Evolutionary conservation across 1,140 invertebrate genomes (phyloP).

Genomic region (Pogonomyrmex californicus): DNA sequence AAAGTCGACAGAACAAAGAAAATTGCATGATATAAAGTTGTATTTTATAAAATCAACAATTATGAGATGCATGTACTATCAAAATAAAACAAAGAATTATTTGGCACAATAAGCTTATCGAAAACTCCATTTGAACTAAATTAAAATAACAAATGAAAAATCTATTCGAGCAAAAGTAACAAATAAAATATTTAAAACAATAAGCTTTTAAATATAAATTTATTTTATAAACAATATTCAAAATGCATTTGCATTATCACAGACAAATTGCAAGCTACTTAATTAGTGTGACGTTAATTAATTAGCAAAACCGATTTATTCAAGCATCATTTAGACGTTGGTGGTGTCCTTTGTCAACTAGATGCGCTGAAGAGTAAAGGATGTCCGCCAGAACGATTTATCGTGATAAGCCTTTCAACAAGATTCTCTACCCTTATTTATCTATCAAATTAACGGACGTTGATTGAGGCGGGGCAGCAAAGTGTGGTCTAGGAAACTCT

Average conservation of each 20-base stretch:
- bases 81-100: not conserved
- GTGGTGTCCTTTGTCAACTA: conserved; percentile 42
- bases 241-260: not conserved
- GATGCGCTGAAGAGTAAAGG: conserved; percentile 42
- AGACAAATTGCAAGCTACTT: not conserved
- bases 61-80: not conserved
- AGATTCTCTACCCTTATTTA: conserved; percentile 54
- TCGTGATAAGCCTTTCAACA: conserved; percentile 54
- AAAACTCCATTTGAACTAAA: not conserved
- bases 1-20: not conserved
- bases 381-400: conserved; percentile 43
- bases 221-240: not conserved
- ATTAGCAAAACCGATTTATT: conserved; percentile 52
- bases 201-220: not conserved
- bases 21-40: not conserved
- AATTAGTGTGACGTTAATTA: conserved; percentile 43
- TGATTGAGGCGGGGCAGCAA: conserved; percentile 39
- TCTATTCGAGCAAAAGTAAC: no score
- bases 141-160: not conserved
- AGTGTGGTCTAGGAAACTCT: conserved; percentile 10
- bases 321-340: conserved; percentile 52
- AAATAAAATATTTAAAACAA: not conserved
- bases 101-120: not conserved
- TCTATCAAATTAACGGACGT: conserved; percentile 61
- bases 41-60: not conserved